Evolutionary conservation across 2,888 invertebrate species (phyloP), one percentile per base, ranked within the genome.

Genomic region (Salpingus planirostris): DNA sequence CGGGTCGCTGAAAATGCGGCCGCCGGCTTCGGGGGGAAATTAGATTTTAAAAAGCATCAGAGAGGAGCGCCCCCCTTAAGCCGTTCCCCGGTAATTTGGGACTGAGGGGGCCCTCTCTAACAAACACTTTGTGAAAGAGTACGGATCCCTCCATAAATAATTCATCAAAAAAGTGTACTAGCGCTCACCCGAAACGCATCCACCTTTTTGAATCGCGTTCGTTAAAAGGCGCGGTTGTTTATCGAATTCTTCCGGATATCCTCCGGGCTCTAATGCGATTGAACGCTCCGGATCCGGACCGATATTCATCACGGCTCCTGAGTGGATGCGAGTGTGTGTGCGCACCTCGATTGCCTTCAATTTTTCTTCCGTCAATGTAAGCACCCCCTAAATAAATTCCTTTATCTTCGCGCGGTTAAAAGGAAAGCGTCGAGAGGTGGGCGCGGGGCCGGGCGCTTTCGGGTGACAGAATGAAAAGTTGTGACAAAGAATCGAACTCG

Each of bases 401-500:
- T 39, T 39, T 35, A 36, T 39, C 35, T 39, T 27, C 23, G 25
- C 25, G 31, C 35, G 32, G 35, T 32, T 35, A 32, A 36, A 35
- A 29, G 39, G 39, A 27, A 31, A 31, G 15, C 28, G n/a, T n/a
- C 15, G 12, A 21, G 29, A 28, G 15, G 15, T 23, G 12, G 29
- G 14, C 14, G 21, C 8, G 28, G 24, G 21, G 26, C 29, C 8
- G 28, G 24, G 21, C 18, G 30, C 28, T 30, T 23, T 27, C 21
- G 30, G 43, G 43, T 44, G 52, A 46, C 50, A 47, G 49, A 49
- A 54, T 54, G 54, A 55, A 52, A 55, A 55, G 52, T 55, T 52
- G 53, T 53, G 53, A 54, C 53, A 54, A 54, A 55, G 55, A 51
- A 48, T 50, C 50, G 40, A 47, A 43, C 42, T 44, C 38, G 50